These are phyloP conservation scores for Onthophagus sagittarius DNA, from an alignment of 2,888 invertebrate species.

Conservation along the genomic window DNA sequence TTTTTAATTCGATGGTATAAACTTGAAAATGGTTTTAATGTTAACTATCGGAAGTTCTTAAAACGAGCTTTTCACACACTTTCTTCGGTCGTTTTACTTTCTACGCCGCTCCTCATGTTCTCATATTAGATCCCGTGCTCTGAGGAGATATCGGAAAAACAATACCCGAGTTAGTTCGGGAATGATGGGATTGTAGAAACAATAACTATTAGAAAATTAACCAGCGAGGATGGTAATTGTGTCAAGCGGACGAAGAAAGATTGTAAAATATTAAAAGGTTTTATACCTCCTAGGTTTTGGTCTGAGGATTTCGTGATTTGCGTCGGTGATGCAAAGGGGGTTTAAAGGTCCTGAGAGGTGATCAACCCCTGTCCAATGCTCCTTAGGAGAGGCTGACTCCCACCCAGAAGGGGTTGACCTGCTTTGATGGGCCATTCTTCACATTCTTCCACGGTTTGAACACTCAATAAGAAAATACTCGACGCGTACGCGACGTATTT, in stretches of 20 bases:
- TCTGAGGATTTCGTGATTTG: constrained; percentile 79
- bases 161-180: neutral
- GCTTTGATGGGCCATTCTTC: constrained; percentile 39
- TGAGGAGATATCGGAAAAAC: neutral
- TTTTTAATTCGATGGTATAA: neutral
- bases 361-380: constrained; percentile 53
- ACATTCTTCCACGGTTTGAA: constrained; percentile 27
- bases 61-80: constrained; percentile 9
- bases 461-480: neutral
- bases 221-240: neutral
- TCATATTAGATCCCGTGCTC: constrained; percentile 1
- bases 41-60: neutral
- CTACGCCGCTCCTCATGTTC: neutral
- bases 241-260: neutral
- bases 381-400: constrained; percentile 40
- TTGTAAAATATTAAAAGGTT: neutral
- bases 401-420: constrained; percentile 36
- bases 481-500: neutral
- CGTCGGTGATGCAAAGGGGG: constrained; percentile 65
- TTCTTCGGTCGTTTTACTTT: constrained; percentile 8
- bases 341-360: constrained; percentile 61
- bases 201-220: constrained; percentile 7
- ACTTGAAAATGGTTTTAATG: neutral
- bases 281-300: constrained; percentile 78
- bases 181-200: neutral